phyloP scores from a whole-genome alignment of 2,113 vertebrate genomes.

The Dicerorhinus sumatrensis region DNA sequence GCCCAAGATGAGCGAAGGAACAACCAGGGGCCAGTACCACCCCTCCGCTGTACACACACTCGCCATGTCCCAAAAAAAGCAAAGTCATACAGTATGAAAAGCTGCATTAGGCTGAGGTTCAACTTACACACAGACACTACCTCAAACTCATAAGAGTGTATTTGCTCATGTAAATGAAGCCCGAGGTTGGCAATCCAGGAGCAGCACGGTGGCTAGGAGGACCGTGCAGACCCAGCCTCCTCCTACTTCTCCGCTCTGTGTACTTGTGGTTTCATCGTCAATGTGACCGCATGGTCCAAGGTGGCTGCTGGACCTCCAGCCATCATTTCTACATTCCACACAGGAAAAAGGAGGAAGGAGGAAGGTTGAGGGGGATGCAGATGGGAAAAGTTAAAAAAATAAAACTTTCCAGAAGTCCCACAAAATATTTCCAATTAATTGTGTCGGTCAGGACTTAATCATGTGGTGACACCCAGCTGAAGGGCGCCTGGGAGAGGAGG shows the following conservation, averaged over 20 bases:
- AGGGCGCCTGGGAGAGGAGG: neutral
- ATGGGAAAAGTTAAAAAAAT: neutral
- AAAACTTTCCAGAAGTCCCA: neutral
- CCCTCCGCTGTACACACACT: too few species aligned
- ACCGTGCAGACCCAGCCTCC: fast-evolving
- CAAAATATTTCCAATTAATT: neutral
- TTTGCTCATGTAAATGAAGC: neutral
- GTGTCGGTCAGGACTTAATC: neutral
- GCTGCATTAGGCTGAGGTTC: fast-evolving
- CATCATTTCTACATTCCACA: neutral
- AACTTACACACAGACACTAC: fast-evolving
- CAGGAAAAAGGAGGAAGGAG: neutral
- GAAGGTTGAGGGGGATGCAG: neutral
- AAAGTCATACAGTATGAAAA: fast-evolving
- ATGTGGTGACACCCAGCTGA: fast-evolving
- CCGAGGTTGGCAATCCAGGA: neutral
- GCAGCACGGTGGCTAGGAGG: fast-evolving
- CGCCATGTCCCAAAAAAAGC: neutral
- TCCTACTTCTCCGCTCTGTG: neutral
- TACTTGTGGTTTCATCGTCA: neutral
- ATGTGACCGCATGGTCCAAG: neutral
- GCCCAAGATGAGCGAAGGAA: neutral
- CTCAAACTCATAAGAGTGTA: fast-evolving
- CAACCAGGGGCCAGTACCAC: neutral
- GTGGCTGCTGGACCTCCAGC: neutral